Evolutionary conservation across 2,888 invertebrate genomes (phyloP).

Genomic region (Folsomia manolachei): DNA sequence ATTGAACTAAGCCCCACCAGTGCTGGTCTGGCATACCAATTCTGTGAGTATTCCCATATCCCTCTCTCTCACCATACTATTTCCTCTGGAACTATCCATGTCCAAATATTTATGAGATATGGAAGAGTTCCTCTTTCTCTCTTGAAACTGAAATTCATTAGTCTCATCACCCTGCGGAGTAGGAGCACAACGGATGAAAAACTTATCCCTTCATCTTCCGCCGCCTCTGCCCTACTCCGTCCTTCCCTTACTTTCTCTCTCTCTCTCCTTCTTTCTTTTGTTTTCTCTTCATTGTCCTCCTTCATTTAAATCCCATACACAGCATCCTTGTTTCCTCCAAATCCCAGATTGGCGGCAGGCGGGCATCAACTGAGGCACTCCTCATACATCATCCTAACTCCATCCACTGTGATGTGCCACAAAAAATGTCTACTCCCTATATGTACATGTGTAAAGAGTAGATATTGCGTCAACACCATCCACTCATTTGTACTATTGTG

Average conservation of each 20-base stretch:
- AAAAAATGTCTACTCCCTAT: too few relatives aligned
- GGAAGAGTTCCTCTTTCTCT: slow-evolving; percentile 13
- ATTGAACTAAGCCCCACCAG: not conserved
- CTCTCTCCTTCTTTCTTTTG: slow-evolving; percentile 1
- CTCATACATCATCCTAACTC: not conserved
- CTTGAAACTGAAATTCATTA: slow-evolving; percentile 24
- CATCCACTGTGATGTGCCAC: too few relatives aligned
- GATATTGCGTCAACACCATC: too few relatives aligned
- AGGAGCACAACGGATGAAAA: slow-evolving; percentile 13
- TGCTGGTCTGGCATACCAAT: slow-evolving; percentile 13
- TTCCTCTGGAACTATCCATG: not conserved
- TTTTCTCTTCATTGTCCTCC: not conserved
- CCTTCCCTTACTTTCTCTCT: not conserved
- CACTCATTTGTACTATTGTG: too few relatives aligned
- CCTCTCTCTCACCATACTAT: too few relatives aligned
- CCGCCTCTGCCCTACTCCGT: not conserved
- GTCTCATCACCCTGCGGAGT: slow-evolving; percentile 5
- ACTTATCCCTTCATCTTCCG: slow-evolving; percentile 22
- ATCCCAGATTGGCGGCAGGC: not conserved
- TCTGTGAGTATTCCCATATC: too few relatives aligned
- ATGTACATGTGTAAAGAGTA: too few relatives aligned
- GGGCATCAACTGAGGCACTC: not conserved
- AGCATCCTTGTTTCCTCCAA: not conserved
- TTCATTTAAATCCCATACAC: not conserved
- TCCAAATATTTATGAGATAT: slow-evolving; percentile 23